A percentile compares a stretch with the other conserved stretches of the same genome.
These are phyloP conservation scores for Rhinopomastus cyanomelas DNA, from an alignment of 2,113 vertebrate genomes.

Conservation along the genomic window DNA sequence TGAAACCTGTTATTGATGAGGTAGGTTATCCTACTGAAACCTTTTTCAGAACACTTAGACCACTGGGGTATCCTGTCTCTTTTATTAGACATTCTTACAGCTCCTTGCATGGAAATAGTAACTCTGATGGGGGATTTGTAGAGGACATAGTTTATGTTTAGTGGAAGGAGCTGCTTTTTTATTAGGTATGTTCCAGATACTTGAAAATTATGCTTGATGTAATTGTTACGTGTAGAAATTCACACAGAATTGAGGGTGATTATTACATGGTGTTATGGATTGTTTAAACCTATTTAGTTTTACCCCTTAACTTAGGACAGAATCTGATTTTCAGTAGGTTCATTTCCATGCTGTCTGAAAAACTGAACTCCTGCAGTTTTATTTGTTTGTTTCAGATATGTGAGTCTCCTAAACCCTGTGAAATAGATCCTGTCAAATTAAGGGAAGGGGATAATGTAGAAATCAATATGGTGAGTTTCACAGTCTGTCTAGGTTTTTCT, in stretches of 20 bases:
- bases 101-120: neutral
- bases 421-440: conserved; percentile 94
- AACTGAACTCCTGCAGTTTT: neutral
- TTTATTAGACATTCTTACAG: neutral
- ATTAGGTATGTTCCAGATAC: neutral
- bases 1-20: conserved; percentile 95
- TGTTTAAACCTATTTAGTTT: neutral
- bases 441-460: conserved; percentile 95
- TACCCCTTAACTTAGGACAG: neutral
- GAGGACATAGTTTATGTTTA: neutral
- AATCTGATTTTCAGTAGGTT: neutral
- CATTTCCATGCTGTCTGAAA: neutral
- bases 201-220: neutral
- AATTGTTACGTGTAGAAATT: neutral
- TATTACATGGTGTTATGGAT: neutral
- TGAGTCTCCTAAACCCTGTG: conserved; percentile 93
- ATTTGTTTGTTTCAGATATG: conserved; percentile 83
- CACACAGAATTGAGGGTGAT: neutral
- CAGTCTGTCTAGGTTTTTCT: neutral
- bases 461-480: conserved; percentile 85
- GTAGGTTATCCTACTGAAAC: conserved; percentile 66
- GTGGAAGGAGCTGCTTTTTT: neutral
- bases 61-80: neutral
- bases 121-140: neutral
- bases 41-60: neutral